Evolutionary conservation across 2,797 vertebrate species (phyloP).

Genomic region (Bovichtus diacanthus): DNA sequence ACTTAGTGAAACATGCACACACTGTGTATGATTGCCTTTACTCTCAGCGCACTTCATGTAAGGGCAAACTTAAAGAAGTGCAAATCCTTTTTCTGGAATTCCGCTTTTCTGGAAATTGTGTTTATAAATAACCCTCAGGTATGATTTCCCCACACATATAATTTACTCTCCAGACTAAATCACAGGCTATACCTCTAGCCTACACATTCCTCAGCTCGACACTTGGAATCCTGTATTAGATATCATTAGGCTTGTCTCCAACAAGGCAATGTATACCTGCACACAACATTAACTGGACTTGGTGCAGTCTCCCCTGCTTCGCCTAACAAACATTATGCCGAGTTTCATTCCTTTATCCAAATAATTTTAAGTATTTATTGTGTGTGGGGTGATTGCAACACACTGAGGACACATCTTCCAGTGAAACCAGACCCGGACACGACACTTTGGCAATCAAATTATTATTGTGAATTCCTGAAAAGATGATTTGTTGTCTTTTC

Average conservation of each 20-base stretch:
- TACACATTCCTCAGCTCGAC: slow-evolving; percentile 57
- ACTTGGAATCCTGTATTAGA: slow-evolving; percentile 51
- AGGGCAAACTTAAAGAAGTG: slow-evolving; percentile 5
- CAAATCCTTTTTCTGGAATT: slow-evolving; percentile 28
- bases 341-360: slow-evolving; percentile 1
- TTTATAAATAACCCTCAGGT: slow-evolving; percentile 33
- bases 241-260: slow-evolving; percentile 53
- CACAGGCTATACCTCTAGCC: slow-evolving; percentile 32
- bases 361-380: not conserved
- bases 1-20: slow-evolving; percentile 22
- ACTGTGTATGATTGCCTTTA: not conserved
- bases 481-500: slow-evolving; percentile 42
- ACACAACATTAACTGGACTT: slow-evolving; percentile 26
- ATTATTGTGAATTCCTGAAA: slow-evolving; percentile 39
- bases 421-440: slow-evolving; percentile 11
- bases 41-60: not conserved
- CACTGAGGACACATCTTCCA: not conserved
- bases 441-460: slow-evolving; percentile 14
- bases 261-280: slow-evolving; percentile 49
- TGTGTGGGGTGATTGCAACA: not conserved
- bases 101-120: slow-evolving; percentile 23
- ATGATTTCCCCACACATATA: slow-evolving; percentile 40
- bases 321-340: not conserved
- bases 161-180: slow-evolving; percentile 54
- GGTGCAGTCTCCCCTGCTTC: not conserved